These are phyloP conservation scores for Clupea harengus DNA, from an alignment of 2,113 vertebrate genomes.

Conservation along the genomic window DNA sequence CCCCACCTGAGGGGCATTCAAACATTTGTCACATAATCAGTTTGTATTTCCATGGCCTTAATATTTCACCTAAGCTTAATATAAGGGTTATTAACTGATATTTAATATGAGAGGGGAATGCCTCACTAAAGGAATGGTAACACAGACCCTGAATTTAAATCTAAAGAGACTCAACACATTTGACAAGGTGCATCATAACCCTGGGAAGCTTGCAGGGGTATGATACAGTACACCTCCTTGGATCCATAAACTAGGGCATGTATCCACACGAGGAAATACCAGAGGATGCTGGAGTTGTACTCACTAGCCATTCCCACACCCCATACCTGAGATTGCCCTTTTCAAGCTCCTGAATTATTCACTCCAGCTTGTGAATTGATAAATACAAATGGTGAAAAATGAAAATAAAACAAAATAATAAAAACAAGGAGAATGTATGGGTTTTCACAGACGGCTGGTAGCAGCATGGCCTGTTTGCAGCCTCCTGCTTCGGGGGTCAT, in stretches of 20 bases:
- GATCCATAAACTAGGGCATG: not conserved
- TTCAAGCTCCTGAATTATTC: conserved; percentile 38
- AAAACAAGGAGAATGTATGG: conserved; percentile 22
- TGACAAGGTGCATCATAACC: not conserved
- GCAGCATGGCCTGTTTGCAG: not conserved
- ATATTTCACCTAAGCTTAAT: not conserved
- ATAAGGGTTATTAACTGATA: too few species aligned
- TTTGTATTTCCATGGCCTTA: not conserved
- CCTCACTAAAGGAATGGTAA: not conserved
- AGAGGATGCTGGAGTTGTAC: not conserved
- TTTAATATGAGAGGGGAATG: not conserved
- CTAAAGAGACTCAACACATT: not conserved
- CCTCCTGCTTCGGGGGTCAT: conserved; percentile 25
- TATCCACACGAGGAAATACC: not conserved
- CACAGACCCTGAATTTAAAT: too few species aligned
- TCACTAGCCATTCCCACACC: conserved; percentile 7
- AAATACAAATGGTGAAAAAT: conserved; percentile 19
- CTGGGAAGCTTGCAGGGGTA: not conserved
- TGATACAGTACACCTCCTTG: not conserved
- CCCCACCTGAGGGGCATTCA: too few species aligned
- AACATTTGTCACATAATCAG: not conserved
- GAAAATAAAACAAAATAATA: conserved; percentile 36
- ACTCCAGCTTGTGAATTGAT: not conserved
- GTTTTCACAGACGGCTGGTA: conserved; percentile 12
- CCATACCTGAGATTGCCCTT: conserved; percentile 14